These are phyloP conservation scores for Andrena chrysosceles DNA, from an alignment of 2,888 invertebrate species.

Conservation along the genomic window DNA sequence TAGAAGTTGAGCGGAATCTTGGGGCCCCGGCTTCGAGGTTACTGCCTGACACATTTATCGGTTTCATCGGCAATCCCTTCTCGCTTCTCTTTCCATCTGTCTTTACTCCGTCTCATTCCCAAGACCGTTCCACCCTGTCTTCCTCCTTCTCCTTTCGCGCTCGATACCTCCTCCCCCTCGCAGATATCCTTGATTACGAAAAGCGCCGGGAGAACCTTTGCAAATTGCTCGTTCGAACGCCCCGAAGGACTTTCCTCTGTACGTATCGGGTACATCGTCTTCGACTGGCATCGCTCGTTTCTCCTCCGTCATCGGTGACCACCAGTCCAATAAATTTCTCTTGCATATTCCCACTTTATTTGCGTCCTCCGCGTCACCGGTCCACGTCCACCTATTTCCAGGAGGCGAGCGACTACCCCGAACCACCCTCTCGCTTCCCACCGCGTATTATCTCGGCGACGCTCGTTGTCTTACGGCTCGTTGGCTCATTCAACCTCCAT, in stretches of 20 bases:
- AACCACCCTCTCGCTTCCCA: slow-evolving; percentile 28
- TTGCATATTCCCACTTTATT: background rate
- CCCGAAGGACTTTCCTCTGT: background rate
- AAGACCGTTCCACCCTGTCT: background rate
- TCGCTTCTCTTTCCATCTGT: background rate
- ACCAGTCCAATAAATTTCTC: background rate
- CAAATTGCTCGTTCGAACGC: slow-evolving; percentile 39
- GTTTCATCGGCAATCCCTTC: slow-evolving; percentile 33
- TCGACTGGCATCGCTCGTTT: background rate
- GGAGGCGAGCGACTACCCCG: slow-evolving; percentile 43
- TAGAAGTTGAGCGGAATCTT: slow-evolving; percentile 49
- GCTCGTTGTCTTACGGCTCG: slow-evolving; percentile 61
- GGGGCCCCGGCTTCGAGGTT: slow-evolving; percentile 39
- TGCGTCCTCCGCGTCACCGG: background rate
- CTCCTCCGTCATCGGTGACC: background rate
- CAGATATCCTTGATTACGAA: slow-evolving; percentile 46
- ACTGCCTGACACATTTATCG: slow-evolving; percentile 62
- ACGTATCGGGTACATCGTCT: slow-evolving; percentile 4
- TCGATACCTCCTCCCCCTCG: background rate
- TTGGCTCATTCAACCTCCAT: slow-evolving; percentile 59
- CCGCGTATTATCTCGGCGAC: slow-evolving; percentile 53
- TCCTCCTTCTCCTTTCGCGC: background rate
- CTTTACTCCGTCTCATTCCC: slow-evolving; percentile 1
- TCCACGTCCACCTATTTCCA: background rate
- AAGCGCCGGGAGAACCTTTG: slow-evolving; percentile 33